A percentile compares a stretch with the other conserved stretches of the same genome.
Conservation (phyloP, 2,797 vertebrate species). For the Sebastes wilsoni region DNA sequence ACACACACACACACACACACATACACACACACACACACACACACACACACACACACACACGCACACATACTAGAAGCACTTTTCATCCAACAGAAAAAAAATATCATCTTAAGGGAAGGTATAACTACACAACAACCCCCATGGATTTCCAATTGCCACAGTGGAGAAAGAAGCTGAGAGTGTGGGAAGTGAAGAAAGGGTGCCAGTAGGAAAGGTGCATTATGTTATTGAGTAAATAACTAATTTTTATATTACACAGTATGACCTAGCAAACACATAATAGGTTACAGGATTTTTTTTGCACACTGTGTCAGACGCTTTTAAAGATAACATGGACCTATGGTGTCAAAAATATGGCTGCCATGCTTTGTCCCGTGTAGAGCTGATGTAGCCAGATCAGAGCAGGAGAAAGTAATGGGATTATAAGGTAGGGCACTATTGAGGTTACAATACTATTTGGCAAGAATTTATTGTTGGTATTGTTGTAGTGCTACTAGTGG, state of each 20-base stretch:
- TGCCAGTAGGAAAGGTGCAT: constrained; percentile 58
- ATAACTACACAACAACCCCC: constrained; percentile 64
- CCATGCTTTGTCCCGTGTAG: not conserved
- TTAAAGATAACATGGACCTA: constrained; percentile 43
- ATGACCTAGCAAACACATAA: constrained; percentile 50
- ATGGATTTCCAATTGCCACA: constrained; percentile 72
- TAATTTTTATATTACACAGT: constrained; percentile 73
- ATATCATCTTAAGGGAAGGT: constrained; percentile 53
- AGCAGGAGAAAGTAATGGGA: constrained; percentile 44
- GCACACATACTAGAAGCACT: constrained; percentile 1
- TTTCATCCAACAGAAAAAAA: constrained; percentile 47
- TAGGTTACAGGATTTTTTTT: constrained; percentile 47
- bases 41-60: not conserved
- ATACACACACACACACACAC: constrained; percentile 9
- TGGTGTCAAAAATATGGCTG: constrained; percentile 45
- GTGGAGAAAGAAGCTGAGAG: constrained; percentile 59
- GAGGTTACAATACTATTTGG: constrained; percentile 41
- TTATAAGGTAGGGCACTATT: constrained; percentile 42
- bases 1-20: constrained; percentile 8
- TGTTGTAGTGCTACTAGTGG: constrained; percentile 37
- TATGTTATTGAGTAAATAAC: constrained; percentile 76
- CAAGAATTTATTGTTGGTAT: constrained; percentile 53
- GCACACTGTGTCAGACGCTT: constrained; percentile 46
- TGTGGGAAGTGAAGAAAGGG: constrained; percentile 65
- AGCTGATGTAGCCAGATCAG: constrained; percentile 6